Percentiles rank a stretch among this genome's conserved stretches.
phyloP scores from a whole-genome alignment of 2,113 vertebrate genomes.

The Anser brachyrhynchus region DNA sequence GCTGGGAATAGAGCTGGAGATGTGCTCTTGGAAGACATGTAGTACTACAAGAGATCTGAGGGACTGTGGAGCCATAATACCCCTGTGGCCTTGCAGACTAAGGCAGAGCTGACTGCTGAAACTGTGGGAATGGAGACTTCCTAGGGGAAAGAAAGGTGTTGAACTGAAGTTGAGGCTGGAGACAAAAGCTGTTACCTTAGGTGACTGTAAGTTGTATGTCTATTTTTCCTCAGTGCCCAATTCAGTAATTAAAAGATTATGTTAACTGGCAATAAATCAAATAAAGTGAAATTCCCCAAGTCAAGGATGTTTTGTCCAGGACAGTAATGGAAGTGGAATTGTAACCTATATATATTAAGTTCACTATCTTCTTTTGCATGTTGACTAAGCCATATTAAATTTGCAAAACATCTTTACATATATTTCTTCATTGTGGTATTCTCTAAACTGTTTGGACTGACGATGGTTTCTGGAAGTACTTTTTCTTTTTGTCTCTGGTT shows the following conservation, averaged over 20 bases:
- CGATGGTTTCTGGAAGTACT: not conserved
- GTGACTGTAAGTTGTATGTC: not conserved
- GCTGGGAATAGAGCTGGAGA: not conserved
- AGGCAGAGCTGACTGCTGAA: not conserved
- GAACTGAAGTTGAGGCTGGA: not conserved
- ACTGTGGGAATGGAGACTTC: not conserved
- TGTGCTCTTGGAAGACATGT: not conserved
- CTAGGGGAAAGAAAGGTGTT: not conserved
- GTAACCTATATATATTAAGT: not conserved
- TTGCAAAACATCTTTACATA: not conserved
- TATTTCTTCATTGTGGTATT: not conserved
- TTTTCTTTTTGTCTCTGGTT: not conserved
- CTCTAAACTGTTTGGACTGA: not conserved
- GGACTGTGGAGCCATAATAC: too few relatives aligned
- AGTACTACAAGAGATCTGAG: not conserved
- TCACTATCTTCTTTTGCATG: not conserved
- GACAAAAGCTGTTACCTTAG: not conserved
- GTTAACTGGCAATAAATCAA: not conserved
- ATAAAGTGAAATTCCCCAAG: not conserved
- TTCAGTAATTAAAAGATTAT: not conserved
- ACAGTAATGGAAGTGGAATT: not conserved
- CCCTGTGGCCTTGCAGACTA: not conserved
- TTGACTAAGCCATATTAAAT: not conserved
- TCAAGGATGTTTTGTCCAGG: not conserved
- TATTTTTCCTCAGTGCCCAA: fast-evolving